These are phyloP conservation scores for Plusia festucae DNA, from an alignment of 2,888 invertebrate species.

Conservation along the genomic window DNA sequence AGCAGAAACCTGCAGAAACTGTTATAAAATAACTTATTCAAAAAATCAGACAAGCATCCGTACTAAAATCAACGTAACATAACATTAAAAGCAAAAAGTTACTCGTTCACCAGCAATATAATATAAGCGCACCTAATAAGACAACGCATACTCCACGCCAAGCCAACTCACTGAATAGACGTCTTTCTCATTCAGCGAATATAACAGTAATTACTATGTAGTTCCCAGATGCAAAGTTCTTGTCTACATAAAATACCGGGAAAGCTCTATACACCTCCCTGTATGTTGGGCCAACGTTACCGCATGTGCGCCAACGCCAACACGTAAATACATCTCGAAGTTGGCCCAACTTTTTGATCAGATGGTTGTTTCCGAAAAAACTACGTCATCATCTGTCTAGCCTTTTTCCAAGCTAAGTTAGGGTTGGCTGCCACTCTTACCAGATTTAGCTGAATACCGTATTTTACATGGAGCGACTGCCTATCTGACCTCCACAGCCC, in stretches of 20 bases:
- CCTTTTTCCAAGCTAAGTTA: no score
- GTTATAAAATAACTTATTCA: not conserved
- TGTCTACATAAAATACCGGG: conserved; percentile 28
- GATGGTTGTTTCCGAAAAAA: not conserved
- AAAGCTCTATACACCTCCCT: conserved; percentile 21
- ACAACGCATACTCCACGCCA: conserved; percentile 10
- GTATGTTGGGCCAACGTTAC: conserved; percentile 38
- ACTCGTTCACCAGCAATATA: not conserved
- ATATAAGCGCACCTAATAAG: conserved; percentile 17
- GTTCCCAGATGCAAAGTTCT: conserved; percentile 27
- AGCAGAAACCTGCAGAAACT: no score
- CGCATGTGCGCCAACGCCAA: conserved; percentile 13
- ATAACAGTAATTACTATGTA: conserved; percentile 42
- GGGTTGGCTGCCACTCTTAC: no score
- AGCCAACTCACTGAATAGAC: conserved; percentile 31
- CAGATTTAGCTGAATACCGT: no score
- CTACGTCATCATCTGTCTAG: no score
- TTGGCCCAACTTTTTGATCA: conserved; percentile 15
- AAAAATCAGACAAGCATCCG: not conserved
- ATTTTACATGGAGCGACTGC: no score
- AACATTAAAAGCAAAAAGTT: not conserved
- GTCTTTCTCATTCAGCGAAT: conserved; percentile 27
- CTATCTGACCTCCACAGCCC: no score
- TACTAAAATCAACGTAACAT: not conserved
- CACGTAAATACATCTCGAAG: conserved; percentile 12